Conservation (phyloP, 2,797 vertebrate species). For the Emydoidea blandingii region DNA sequence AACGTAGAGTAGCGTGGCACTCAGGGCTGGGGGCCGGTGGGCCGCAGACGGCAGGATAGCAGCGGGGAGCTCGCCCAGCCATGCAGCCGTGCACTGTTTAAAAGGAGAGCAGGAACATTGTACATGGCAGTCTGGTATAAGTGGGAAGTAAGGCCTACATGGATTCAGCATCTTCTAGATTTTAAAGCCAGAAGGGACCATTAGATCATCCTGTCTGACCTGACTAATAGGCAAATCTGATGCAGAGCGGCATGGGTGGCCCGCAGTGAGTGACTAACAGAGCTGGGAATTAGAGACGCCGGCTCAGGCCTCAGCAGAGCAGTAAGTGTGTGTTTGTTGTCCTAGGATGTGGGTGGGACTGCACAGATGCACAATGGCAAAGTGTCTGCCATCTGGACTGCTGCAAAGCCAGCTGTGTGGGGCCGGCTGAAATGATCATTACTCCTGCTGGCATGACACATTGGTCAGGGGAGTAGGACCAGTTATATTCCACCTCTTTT, state of each 20-base stretch:
- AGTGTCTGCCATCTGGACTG: no score
- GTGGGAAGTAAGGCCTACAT: neutral
- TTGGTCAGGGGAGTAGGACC: neutral
- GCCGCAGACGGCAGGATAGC: neutral
- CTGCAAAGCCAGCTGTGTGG: neutral
- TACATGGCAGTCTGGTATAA: neutral
- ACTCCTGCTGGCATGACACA: neutral
- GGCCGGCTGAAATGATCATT: neutral
- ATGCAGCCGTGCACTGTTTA: neutral
- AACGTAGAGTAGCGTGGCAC: accelerated
- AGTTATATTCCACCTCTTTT: neutral
- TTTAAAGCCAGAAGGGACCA: neutral
- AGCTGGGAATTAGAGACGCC: no score
- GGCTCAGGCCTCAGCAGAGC: neutral
- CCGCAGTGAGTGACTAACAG: no score
- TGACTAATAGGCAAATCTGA: neutral
- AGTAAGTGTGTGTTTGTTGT: neutral
- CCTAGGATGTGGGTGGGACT: neutral
- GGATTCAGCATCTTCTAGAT: neutral
- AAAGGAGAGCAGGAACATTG: neutral
- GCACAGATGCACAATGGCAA: neutral
- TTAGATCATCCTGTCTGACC: neutral
- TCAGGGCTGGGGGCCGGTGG: no score
- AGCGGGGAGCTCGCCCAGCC: neutral
- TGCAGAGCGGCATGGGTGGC: neutral